Evolutionary conservation across 23 tunicate species (phyloP).

Genomic region (Oikopleura albicans): DNA sequence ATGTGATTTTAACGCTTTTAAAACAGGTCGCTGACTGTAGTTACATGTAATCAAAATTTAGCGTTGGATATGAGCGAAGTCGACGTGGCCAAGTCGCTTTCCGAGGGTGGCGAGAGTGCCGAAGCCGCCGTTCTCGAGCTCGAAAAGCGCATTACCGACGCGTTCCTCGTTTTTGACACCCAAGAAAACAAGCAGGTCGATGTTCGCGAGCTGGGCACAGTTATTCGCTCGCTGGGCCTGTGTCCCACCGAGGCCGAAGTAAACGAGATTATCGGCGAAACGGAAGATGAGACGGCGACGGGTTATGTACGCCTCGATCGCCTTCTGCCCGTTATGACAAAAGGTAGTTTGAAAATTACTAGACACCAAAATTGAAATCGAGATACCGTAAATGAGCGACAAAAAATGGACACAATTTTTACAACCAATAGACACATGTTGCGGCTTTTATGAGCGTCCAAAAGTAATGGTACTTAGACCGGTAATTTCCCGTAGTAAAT

Average conservation of each 20-base stretch:
- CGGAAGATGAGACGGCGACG: constrained; percentile 91
- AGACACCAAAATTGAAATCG: too few species aligned
- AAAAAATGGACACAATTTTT: too few species aligned
- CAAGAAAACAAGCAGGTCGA: constrained; percentile 84
- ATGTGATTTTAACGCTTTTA: too few species aligned
- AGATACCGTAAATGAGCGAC: too few species aligned
- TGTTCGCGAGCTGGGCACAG: constrained; percentile 92
- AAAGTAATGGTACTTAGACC: too few species aligned
- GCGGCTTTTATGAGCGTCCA: too few species aligned
- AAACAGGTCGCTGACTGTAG: too few species aligned
- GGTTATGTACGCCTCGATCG: constrained; percentile 91
- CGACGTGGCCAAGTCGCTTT: background rate
- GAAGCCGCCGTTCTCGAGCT: constrained; percentile 12
- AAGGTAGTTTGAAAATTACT: constrained; percentile 54
- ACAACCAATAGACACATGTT: too few species aligned
- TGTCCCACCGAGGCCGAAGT: constrained; percentile 90
- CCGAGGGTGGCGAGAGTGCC: constrained; percentile 9
- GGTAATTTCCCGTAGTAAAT: too few species aligned
- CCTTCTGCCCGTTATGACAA: constrained; percentile 82
- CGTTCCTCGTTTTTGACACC: constrained; percentile 85
- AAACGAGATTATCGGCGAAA: constrained; percentile 85
- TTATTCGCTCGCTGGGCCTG: constrained; percentile 82
- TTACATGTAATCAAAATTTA: too few species aligned
- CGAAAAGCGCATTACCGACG: constrained; percentile 37
- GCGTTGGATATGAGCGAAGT: background rate